Conservation (phyloP, 2,797 vertebrate species). For the Leptoclinus maculatus region DNA sequence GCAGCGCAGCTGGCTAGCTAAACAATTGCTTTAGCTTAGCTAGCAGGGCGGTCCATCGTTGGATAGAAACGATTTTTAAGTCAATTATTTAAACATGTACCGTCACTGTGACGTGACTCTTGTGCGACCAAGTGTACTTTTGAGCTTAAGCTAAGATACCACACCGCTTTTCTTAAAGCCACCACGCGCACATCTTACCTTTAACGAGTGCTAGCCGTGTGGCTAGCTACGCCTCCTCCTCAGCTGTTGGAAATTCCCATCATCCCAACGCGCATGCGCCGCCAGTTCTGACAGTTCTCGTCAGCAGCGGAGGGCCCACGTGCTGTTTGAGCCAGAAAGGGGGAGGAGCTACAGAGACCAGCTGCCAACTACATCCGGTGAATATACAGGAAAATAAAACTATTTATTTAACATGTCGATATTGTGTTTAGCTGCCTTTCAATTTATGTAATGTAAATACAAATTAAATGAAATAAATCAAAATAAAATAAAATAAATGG, state of each 20-base stretch:
- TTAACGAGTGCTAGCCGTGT: conserved; percentile 71
- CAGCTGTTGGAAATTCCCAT: conserved; percentile 84
- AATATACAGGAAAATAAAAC: too few relatives aligned
- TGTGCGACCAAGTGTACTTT: neutral
- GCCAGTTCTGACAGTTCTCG: conserved; percentile 56
- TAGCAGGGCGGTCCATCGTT: conserved; percentile 64
- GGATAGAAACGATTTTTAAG: neutral
- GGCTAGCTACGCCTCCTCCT: conserved; percentile 80
- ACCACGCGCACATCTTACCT: conserved; percentile 78
- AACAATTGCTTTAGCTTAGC: conserved; percentile 45
- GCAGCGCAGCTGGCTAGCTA: conserved; percentile 73
- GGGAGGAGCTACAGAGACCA: neutral
- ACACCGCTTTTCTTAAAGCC: neutral
- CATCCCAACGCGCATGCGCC: conserved; percentile 77
- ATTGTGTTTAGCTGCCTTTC: too few relatives aligned
- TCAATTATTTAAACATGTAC: neutral
- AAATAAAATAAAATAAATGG: too few relatives aligned
- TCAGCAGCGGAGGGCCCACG: conserved; percentile 65
- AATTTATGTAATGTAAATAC: too few relatives aligned
- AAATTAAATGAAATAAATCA: too few relatives aligned
- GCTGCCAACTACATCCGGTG: too few relatives aligned
- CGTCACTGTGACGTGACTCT: fast-evolving
- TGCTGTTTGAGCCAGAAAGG: conserved; percentile 37
- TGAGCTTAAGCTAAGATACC: neutral
- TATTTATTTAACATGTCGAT: too few relatives aligned